Conservation (phyloP, 2,113 vertebrate species). For the Nettapus auritus region DNA sequence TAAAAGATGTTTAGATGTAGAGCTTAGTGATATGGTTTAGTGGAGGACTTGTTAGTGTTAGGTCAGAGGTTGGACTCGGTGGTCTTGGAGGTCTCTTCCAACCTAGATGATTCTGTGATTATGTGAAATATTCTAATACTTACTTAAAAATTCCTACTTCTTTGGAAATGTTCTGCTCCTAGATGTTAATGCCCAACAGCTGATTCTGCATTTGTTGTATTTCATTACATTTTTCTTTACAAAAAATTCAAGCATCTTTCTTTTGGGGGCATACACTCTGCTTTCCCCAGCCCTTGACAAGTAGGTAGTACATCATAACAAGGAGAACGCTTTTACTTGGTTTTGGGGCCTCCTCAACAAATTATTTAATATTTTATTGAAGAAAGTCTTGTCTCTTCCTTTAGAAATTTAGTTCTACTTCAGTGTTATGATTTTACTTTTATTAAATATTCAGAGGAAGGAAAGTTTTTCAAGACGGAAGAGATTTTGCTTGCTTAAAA, state of each 20-base stretch:
- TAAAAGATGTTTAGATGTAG: too few species aligned
- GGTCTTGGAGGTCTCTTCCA: too few species aligned
- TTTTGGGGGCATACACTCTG: background rate
- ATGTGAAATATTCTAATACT: background rate
- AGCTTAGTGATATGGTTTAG: too few species aligned
- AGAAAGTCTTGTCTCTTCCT: accelerated
- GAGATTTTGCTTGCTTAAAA: background rate
- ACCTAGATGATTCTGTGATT: too few species aligned
- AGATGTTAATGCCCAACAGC: background rate
- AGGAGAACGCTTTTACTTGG: background rate
- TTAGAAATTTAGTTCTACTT: background rate
- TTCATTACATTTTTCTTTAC: background rate
- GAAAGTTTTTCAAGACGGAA: background rate
- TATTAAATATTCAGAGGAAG: background rate
- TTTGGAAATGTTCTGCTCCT: background rate
- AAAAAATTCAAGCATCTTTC: background rate
- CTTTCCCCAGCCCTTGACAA: too few species aligned
- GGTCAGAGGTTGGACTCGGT: too few species aligned
- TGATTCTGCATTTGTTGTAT: background rate
- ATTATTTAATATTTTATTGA: background rate
- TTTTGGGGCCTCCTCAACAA: background rate
- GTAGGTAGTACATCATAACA: background rate
- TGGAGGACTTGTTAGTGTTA: too few species aligned
- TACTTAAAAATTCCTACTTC: background rate
- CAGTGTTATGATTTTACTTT: background rate